A percentile compares a stretch with the other conserved stretches of the same genome.
phyloP scores from a whole-genome alignment of 2,113 vertebrate species.

The Hyaena hyaena region DNA sequence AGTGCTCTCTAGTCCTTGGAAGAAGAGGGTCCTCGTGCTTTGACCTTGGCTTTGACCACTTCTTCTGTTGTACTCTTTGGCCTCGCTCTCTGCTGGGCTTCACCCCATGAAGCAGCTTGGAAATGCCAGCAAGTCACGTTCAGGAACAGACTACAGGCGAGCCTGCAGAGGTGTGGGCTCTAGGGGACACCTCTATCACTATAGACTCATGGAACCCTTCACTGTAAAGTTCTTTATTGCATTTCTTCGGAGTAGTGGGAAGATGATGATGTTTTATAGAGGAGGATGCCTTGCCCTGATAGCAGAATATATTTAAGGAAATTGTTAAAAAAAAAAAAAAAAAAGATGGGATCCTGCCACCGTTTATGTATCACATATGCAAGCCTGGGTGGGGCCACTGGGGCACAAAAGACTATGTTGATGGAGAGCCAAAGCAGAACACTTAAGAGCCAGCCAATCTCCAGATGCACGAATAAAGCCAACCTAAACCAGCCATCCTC shows the following conservation, averaged over 20 bases:
- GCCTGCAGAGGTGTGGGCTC: rapidly evolving
- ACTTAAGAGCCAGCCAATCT: not conserved
- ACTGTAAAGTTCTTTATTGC: constrained; percentile 85
- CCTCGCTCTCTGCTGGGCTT: rapidly evolving
- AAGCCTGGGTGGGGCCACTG: not conserved
- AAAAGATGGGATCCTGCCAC: not conserved
- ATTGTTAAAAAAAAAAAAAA: not conserved
- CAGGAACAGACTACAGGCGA: rapidly evolving
- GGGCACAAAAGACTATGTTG: not conserved
- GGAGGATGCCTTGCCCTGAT: constrained; percentile 60
- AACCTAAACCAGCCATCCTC: not conserved
- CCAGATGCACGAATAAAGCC: not conserved
- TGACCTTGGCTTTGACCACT: not conserved
- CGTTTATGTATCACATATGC: not conserved
- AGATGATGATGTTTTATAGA: constrained; percentile 66
- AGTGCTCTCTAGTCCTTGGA: not conserved
- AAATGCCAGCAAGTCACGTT: rapidly evolving
- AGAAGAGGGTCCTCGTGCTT: not conserved
- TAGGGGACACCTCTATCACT: not conserved
- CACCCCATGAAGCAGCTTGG: not conserved
- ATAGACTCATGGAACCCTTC: not conserved
- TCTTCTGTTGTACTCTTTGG: not conserved
- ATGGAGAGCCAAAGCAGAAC: not conserved
- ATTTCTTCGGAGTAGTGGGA: constrained; percentile 63
- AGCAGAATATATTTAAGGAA: constrained; percentile 49